These are phyloP conservation scores for Argyra leucocephala DNA, from an alignment of 2,888 invertebrate species.

Conservation along the genomic window DNA sequence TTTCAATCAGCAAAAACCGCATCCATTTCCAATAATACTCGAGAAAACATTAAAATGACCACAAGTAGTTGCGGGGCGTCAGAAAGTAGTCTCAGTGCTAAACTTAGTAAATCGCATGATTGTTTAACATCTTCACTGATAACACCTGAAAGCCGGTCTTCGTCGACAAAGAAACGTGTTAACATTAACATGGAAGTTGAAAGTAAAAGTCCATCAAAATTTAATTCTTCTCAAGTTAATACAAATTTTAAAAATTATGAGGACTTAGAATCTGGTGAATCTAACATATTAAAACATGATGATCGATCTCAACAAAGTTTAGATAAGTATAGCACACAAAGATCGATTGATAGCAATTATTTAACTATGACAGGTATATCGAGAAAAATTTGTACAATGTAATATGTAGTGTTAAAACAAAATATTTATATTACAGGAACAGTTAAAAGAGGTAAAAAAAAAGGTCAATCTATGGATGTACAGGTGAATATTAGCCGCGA, in stretches of 20 bases:
- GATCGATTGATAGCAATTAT: conserved; percentile 49
- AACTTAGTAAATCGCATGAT: conserved; percentile 40
- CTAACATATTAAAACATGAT: conserved; percentile 39
- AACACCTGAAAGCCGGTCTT: conserved; percentile 35
- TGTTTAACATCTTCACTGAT: conserved; percentile 45
- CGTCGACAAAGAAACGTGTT: conserved; percentile 50
- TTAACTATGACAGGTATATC: conserved; percentile 52
- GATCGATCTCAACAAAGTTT: conserved; percentile 38
- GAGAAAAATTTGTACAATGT: background rate
- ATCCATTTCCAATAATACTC: conserved; percentile 19
- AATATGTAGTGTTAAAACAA: too few species aligned
- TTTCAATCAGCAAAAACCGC: conserved; percentile 45
- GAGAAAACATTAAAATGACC: conserved; percentile 30
- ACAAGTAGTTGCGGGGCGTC: conserved; percentile 40
- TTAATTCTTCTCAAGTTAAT: conserved; percentile 33
- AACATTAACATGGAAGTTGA: conserved; percentile 51
- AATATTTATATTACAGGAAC: conserved; percentile 45
- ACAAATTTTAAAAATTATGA: conserved; percentile 39
- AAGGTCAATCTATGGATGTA: conserved; percentile 62
- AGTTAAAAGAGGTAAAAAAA: conserved; percentile 61
- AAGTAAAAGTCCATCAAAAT: conserved; percentile 34
- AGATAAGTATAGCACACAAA: conserved; percentile 49
- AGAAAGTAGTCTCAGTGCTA: conserved; percentile 40
- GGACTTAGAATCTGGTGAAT: conserved; percentile 41
- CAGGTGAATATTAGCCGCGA: conserved; percentile 62